A percentile compares a stretch with the other conserved stretches of the same genome.
Conservation (phyloP, 2,797 vertebrate genomes). For the Enteromius paludinosus region DNA sequence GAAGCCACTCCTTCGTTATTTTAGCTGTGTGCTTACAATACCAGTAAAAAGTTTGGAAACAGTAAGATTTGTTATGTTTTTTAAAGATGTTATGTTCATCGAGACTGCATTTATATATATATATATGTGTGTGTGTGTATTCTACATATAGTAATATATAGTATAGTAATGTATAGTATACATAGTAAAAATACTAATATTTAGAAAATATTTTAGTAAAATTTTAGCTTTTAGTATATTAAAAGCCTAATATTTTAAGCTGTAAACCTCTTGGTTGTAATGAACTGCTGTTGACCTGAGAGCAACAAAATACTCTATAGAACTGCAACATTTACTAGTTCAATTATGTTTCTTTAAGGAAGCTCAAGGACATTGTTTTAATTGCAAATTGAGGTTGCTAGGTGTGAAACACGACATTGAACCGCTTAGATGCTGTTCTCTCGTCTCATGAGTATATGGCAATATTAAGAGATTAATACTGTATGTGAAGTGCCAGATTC, state of each 20-base stretch:
- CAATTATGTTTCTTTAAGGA: not conserved
- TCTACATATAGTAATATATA: no score
- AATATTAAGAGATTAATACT: conserved; percentile 17
- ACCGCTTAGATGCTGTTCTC: not conserved
- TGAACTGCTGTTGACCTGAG: not conserved
- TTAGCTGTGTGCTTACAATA: no score
- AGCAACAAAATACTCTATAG: not conserved
- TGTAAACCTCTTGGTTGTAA: no score
- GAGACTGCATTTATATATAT: no score
- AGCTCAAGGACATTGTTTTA: conserved; percentile 36
- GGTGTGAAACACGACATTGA: conserved; percentile 28
- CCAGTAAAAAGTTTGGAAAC: no score
- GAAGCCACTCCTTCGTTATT: no score
- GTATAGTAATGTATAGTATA: no score
- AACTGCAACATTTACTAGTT: not conserved
- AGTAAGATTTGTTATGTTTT: no score
- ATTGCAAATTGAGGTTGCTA: conserved; percentile 32
- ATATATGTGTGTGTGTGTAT: no score
- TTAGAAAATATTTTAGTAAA: not conserved
- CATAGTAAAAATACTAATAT: not conserved
- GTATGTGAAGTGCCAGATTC: conserved; percentile 13
- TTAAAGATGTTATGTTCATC: no score
- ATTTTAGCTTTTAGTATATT: not conserved
- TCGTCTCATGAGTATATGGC: conserved; percentile 17
- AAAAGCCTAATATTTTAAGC: no score